These are phyloP conservation scores for Ylistrum balloti DNA, from an alignment of 1,140 invertebrate species.

Conservation along the genomic window DNA sequence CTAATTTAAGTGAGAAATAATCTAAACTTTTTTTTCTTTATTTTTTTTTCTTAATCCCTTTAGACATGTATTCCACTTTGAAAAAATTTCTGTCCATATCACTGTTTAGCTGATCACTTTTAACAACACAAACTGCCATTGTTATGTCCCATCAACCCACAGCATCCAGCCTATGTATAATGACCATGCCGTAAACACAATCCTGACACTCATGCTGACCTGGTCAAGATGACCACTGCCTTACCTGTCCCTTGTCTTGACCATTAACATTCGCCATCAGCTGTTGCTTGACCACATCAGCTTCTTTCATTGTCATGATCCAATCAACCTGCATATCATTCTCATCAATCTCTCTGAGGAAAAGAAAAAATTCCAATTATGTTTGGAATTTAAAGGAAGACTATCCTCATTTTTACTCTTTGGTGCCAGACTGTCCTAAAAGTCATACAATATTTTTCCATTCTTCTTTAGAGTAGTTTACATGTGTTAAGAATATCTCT, in stretches of 20 bases:
- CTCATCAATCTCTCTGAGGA: slow-evolving; percentile 60
- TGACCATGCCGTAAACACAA: neutral
- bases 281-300: slow-evolving; percentile 59
- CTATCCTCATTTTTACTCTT: neutral
- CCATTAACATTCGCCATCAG: slow-evolving; percentile 58
- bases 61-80: no score
- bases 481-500: no score
- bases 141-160: neutral
- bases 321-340: slow-evolving; percentile 65
- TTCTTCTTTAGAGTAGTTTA: no score
- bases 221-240: neutral
- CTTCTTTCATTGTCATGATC: slow-evolving; percentile 72
- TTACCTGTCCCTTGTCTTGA: slow-evolving; percentile 48
- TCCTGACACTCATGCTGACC: neutral
- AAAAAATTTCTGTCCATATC: no score
- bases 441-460: no score
- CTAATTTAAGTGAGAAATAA: no score
- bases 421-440: no score
- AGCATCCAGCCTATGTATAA: neutral
- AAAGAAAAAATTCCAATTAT: neutral
- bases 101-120: no score
- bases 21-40: no score
- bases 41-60: no score
- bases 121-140: no score
- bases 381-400: no score